These are phyloP conservation scores for Atta texana DNA, from an alignment of 1,140 invertebrate species.

Conservation along the genomic window DNA sequence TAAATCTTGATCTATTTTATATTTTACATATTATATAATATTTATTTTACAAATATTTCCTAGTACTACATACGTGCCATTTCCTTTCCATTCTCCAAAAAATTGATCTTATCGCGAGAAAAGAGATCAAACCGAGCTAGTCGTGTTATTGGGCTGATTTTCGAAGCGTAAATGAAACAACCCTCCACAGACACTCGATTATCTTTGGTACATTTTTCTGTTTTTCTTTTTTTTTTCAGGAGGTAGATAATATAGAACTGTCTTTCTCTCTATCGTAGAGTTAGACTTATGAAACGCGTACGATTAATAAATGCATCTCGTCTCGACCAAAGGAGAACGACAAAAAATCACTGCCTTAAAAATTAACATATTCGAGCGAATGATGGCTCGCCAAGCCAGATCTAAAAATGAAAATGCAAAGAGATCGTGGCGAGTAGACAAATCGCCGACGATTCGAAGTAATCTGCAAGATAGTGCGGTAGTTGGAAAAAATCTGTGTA, in stretches of 20 bases:
- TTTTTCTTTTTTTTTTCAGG: conserved; percentile 13
- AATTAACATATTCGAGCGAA: background rate
- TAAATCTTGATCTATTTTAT: background rate
- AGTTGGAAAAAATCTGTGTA: conserved; percentile 7
- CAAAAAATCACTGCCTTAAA: conserved; percentile 5
- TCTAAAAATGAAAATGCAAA: conserved; percentile 12
- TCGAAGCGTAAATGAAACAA: conserved; percentile 3
- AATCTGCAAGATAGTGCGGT: background rate
- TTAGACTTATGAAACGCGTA: background rate
- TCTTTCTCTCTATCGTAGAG: conserved; percentile 16
- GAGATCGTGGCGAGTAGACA: conserved; percentile 17
- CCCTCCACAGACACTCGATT: conserved; percentile 19
- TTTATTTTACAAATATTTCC: background rate
- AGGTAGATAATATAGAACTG: conserved; percentile 67
- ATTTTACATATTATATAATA: background rate
- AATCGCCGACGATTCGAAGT: background rate
- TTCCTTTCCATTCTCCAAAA: background rate
- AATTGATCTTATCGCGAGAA: background rate
- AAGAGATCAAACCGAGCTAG: conserved; percentile 2
- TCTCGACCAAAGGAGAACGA: background rate
- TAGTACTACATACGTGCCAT: background rate
- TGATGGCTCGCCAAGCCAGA: conserved; percentile 20
- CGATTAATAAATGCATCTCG: conserved; percentile 13
- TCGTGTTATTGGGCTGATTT: conserved; percentile 8
- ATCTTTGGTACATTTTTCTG: conserved; percentile 50